Base-by-base conservation (phyloP, 2,888 invertebrate species). In the Polylopha cassiicola region DNA sequence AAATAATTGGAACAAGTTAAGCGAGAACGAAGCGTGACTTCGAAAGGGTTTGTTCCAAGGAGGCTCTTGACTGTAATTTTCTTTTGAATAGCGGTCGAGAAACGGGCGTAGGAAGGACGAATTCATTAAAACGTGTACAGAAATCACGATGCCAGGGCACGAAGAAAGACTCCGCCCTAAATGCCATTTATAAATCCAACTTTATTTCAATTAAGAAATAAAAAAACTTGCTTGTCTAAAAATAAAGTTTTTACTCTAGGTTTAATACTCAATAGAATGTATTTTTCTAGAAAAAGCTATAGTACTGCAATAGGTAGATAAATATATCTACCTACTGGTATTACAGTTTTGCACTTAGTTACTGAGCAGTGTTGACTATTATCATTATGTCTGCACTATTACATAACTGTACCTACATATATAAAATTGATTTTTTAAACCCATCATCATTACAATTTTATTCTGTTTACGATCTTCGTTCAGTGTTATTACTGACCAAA, bases 1-100 rank as follows among this genome's bases (percentile, higher is more conserved):
- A 70, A 76, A 77, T 80, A 79, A 84, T 81, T 81, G 81, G 71
- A 71, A 56, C 65, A 70, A 77, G 71, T 76, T 79, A 73, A 73
- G 78, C 71, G 55, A 76, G 70, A 76, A 66, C 66, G 71, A 65
- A 79, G 75, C 78, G 74, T 78, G 78, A 77, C 76, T 79, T 61
- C 61, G 70, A 77, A 81, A 77, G 79, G 78, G 74, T 73, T 82
- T 77, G 73, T 75, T 74, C 73, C 72, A 66, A 73, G 67, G 65
- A 79, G 71, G 63, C 67, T 73, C 76, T 74, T 58, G 59, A 69
- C 73, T 73, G 71, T 77, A 79, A 80, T 82, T 80, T 80, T 78
- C 76, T 75, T 78, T 75, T 73, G 73, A 77, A 77, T 72, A 65
- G 72, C 73, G 71, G 63, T 69, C 62, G 71, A 73, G 64, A 58